Conservation (phyloP, 2,888 invertebrate species). For the Ferdinandea cuprea region DNA sequence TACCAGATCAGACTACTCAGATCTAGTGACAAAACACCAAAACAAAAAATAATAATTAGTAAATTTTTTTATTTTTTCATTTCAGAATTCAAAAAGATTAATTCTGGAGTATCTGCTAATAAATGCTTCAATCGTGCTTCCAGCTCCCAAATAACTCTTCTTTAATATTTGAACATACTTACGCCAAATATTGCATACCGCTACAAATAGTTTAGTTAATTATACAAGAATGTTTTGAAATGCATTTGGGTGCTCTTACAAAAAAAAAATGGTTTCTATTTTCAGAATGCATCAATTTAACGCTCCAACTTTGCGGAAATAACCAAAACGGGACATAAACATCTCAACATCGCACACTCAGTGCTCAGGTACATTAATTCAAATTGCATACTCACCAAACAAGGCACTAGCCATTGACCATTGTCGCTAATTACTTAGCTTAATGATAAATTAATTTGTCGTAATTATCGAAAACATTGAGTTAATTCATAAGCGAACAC, state of each 20-base stretch:
- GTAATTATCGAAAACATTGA: slow-evolving; percentile 61
- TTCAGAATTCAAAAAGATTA: no score
- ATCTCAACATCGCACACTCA: background rate
- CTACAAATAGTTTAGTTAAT: no score
- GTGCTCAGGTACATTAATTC: slow-evolving; percentile 8
- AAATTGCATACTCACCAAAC: slow-evolving; percentile 30
- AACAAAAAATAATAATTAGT: no score
- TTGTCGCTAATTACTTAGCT: slow-evolving; percentile 65
- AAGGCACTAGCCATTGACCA: slow-evolving; percentile 46
- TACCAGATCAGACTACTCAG: no score
- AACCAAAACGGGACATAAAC: slow-evolving; percentile 16
- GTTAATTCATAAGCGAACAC: slow-evolving; percentile 14
- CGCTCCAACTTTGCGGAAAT: slow-evolving; percentile 29
- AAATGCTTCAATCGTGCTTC: no score
- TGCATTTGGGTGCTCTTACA: background rate
- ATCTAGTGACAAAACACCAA: no score
- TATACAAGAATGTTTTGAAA: no score
- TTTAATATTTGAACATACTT: no score
- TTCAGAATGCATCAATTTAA: background rate
- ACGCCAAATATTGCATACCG: no score
- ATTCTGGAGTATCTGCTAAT: no score
- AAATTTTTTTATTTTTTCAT: no score
- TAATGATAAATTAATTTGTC: slow-evolving; percentile 72
- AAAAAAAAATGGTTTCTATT: background rate
- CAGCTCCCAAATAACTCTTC: no score